Evolutionary conservation across 2,888 invertebrate genomes (phyloP), one percentile per base, ranked within the genome.

Genomic region (Camptogramma bilineatum): DNA sequence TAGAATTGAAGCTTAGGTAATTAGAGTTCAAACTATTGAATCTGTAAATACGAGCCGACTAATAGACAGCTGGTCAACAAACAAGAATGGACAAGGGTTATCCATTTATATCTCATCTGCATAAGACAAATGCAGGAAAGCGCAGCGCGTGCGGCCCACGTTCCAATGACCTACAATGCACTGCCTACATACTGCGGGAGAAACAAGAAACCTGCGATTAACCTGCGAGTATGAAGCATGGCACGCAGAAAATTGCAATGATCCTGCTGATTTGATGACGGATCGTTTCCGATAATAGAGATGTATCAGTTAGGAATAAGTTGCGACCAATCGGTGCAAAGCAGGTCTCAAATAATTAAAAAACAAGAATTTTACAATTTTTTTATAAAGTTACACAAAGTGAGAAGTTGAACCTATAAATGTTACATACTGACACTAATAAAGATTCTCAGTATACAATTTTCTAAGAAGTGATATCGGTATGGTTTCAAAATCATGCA

Each of bases 51-150:
- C 17, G 18, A 5, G n/a, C 34, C 50, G 39, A 28, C 16, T 13
- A 52, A 59, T 62, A 50, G 44, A 59, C 46, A 42, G 53, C 53
- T 70, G 69, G 62, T 67, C 52, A 64, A 24, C 46, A 58, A 63
- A 62, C 34, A 57, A 63, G 66, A 58, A 50, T 51, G 53, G 55
- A 57, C 24, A 59, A 62, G 59, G 54, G 62, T 66, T 65, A 55
- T 24, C 50, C 54, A 71, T 72, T 64, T 63, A 66, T 69, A 62
- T 71, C 73, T 77, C 74, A 86, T 86, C 81, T 84, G 82, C 83
- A 84, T 83, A 81, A 82, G 84, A 85, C 84, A 86, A 82, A 79
- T 80, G 84, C 82, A 88, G 81, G 87, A 88, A 89, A 89, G 87
- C 80, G 86, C 82, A 80, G 80, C 81, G 80, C 82, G 80, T 81